phyloP scores from a whole-genome alignment of 2,888 invertebrate genomes.

The Embidobia sp. region DNA sequence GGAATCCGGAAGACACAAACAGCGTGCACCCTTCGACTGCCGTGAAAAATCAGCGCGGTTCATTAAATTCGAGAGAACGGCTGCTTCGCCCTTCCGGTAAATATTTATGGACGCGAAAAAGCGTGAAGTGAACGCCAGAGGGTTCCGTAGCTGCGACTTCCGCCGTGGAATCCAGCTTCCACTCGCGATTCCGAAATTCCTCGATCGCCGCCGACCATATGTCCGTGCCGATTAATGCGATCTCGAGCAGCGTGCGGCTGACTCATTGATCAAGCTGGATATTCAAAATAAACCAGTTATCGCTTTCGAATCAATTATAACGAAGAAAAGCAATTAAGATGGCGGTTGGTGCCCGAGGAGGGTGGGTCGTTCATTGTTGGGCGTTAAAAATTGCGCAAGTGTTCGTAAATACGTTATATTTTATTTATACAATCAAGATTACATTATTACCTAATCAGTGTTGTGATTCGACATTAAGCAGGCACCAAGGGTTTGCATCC shows the following conservation, averaged over 20 bases:
- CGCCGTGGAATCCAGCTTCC: conserved; percentile 5
- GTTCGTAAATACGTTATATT: conserved; percentile 59
- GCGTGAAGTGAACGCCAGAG: conserved; percentile 67
- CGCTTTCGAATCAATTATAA: conserved; percentile 12
- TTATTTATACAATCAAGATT: conserved; percentile 67
- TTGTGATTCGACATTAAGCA: conserved; percentile 75
- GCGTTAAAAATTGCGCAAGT: conserved; percentile 16
- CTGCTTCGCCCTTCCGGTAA: conserved; percentile 72
- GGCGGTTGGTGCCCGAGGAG: conserved; percentile 9
- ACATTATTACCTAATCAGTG: conserved; percentile 67
- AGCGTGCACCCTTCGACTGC: conserved; percentile 66
- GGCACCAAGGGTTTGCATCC: conserved; percentile 73
- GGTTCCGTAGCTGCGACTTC: conserved; percentile 22
- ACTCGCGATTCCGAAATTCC: conserved; percentile 14
- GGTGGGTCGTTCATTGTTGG: conserved; percentile 14
- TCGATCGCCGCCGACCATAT: conserved; percentile 40
- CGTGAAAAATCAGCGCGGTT: conserved; percentile 79
- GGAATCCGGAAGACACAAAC: conserved; percentile 68
- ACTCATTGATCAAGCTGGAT: conserved; percentile 36
- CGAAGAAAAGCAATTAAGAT: conserved; percentile 33
- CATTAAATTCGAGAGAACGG: conserved; percentile 78
- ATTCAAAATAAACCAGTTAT: conserved; percentile 35
- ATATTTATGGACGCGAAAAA: conserved; percentile 79
- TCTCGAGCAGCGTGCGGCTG: conserved; percentile 21
- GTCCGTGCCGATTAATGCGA: conserved; percentile 7